phyloP scores from a whole-genome alignment of 92 coral and sea anemone genomes.

The Virgularia gustaviana region DNA sequence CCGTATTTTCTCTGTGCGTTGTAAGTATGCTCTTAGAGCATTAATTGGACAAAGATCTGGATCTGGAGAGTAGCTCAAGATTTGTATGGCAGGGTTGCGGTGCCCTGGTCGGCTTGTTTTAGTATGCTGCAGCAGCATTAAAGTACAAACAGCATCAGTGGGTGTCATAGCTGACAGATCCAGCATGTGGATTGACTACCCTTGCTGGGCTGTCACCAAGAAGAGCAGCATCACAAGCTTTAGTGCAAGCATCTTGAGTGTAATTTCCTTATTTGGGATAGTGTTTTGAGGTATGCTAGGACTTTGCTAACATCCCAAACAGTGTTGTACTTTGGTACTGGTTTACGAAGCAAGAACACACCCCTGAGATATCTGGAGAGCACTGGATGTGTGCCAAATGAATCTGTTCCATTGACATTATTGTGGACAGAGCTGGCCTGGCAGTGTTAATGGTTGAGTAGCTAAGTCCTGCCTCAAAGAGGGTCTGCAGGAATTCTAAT shows the following conservation, averaged over 20 bases:
- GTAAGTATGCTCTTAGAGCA: constrained; percentile 29
- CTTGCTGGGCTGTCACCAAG: constrained; percentile 36
- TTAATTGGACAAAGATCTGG: constrained; percentile 32
- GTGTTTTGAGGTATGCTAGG: constrained; percentile 4
- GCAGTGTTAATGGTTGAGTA: constrained; percentile 49
- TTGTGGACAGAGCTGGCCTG: constrained; percentile 35
- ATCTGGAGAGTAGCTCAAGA: constrained; percentile 31
- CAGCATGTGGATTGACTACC: constrained; percentile 41
- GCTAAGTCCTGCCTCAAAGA: constrained; percentile 42
- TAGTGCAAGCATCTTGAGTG: constrained; percentile 1
- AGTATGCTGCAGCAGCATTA: constrained; percentile 21
- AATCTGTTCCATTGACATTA: constrained; percentile 18
- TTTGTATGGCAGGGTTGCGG: neutral
- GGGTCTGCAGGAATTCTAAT: constrained; percentile 34
- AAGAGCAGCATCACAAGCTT: constrained; percentile 41
- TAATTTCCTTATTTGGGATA: constrained; percentile 4
- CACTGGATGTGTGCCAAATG: constrained; percentile 23
- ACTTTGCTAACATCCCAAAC: constrained; percentile 46
- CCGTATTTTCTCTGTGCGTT: constrained; percentile 12
- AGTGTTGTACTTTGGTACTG: constrained; percentile 14
- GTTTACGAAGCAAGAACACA: constrained; percentile 16
- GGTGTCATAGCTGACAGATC: constrained; percentile 48
- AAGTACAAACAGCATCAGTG: constrained; percentile 14
- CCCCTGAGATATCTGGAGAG: constrained; percentile 44
- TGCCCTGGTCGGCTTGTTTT: constrained; percentile 37